Percentiles rank a stretch among this genome's conserved stretches.
Conservation (phyloP, 2,113 vertebrate species). For the Haemorhous mexicanus region DNA sequence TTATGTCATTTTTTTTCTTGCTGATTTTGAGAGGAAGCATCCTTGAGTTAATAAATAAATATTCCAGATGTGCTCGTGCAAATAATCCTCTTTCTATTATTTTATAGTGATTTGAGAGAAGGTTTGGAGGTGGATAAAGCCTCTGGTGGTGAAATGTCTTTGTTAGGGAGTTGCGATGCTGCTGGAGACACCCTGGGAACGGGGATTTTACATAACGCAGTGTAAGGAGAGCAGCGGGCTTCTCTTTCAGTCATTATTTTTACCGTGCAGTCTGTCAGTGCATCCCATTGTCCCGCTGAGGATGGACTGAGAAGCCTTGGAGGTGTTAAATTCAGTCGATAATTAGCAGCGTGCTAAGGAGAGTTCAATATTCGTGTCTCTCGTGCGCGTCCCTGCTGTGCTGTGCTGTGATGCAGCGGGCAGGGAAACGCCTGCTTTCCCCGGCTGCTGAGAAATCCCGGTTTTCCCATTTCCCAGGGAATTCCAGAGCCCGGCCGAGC, state of each 20-base stretch:
- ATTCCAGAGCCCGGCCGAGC: not conserved
- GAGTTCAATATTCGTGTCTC: fast-evolving
- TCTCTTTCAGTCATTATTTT: not conserved
- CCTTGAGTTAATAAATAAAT: not conserved
- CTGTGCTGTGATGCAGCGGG: fast-evolving
- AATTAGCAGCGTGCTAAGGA: not conserved
- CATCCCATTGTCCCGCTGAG: fast-evolving
- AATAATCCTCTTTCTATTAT: not conserved
- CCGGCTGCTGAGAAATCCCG: not conserved
- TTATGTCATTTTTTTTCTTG: not conserved
- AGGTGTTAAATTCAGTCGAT: not conserved
- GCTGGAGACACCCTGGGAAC: not conserved
- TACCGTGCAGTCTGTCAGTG: not conserved
- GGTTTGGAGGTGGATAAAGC: not conserved
- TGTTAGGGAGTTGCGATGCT: not conserved
- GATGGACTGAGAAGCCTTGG: not conserved
- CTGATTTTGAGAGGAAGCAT: not conserved
- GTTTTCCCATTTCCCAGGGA: not conserved
- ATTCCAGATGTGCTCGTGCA: not conserved
- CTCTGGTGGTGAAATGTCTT: not conserved
- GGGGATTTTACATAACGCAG: not conserved
- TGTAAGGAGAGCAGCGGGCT: not conserved
- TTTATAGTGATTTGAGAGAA: not conserved
- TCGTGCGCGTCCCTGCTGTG: fast-evolving
- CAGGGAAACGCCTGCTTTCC: not conserved